Conservation (phyloP, 2,113 vertebrate species). For the Zosterops borbonicus region DNA sequence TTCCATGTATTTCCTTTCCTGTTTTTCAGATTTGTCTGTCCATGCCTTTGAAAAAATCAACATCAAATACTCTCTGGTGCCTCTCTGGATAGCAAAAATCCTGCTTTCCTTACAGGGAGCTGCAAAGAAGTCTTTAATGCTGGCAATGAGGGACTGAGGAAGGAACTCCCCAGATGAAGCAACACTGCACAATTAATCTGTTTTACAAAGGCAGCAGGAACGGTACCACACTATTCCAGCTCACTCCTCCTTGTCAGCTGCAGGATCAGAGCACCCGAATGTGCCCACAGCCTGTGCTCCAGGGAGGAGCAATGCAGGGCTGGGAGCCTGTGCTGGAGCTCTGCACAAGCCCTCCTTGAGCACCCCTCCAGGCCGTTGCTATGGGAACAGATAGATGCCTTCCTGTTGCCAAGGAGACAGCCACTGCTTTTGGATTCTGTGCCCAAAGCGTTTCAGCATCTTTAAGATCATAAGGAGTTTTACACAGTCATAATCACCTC, state of each 20-base stretch:
- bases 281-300: background rate
- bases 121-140: background rate
- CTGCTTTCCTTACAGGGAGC: background rate
- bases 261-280: background rate
- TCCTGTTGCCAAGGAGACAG: conserved; percentile 52
- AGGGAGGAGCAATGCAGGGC: background rate
- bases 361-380: background rate
- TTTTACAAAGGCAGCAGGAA: background rate
- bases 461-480: background rate
- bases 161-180: background rate
- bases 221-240: background rate
- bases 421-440: background rate
- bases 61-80: background rate
- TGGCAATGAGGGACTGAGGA: background rate
- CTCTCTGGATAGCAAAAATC: background rate
- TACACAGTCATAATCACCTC: background rate
- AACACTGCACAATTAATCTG: background rate
- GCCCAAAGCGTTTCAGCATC: conserved; percentile 11
- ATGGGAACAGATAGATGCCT: conserved; percentile 54
- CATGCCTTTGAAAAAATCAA: background rate
- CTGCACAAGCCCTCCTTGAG: background rate
- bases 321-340: background rate
- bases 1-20: background rate
- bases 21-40: background rate
- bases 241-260: background rate